Percentiles rank a stretch among this genome's conserved stretches.
Evolutionary conservation across 2,797 vertebrate species (phyloP).

Genomic region (Pseudomugil tenellus): DNA sequence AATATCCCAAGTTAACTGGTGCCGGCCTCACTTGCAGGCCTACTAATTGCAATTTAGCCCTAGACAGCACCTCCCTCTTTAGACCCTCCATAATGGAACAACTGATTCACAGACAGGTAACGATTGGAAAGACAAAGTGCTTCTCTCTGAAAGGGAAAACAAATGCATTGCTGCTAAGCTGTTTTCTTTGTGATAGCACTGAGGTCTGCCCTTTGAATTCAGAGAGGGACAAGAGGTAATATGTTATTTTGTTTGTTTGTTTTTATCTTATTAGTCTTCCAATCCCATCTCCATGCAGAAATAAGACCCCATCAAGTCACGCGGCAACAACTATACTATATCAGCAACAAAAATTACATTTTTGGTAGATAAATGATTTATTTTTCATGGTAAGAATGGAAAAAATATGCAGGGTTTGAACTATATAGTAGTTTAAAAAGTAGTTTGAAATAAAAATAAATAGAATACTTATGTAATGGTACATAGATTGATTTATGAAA

Average conservation of each 20-base stretch:
- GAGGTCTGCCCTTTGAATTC: slow-evolving; percentile 82
- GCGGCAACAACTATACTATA: slow-evolving; percentile 57
- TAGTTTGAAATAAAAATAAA: not conserved
- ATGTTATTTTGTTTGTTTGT: slow-evolving; percentile 62
- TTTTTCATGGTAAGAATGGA: slow-evolving; percentile 55
- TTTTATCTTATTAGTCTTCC: slow-evolving; percentile 81
- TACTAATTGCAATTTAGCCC: slow-evolving; percentile 99
- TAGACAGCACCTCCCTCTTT: slow-evolving; percentile 97
- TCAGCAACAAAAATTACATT: slow-evolving; percentile 65
- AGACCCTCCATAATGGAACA: slow-evolving; percentile 96
- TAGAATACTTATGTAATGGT: not conserved
- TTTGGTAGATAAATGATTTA: slow-evolving; percentile 60
- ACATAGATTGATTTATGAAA: slow-evolving; percentile 15
- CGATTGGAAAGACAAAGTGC: slow-evolving; percentile 98
- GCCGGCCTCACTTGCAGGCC: slow-evolving; percentile 95
- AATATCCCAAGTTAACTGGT: slow-evolving; percentile 99
- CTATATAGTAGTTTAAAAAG: slow-evolving; percentile 28
- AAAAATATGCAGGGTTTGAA: slow-evolving; percentile 30
- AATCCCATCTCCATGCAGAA: slow-evolving; percentile 78
- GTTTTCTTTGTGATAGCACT: slow-evolving; percentile 86
- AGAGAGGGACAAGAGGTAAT: slow-evolving; percentile 82
- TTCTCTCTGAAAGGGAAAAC: slow-evolving; percentile 85
- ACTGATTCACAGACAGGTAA: slow-evolving; percentile 98
- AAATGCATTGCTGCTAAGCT: slow-evolving; percentile 82
- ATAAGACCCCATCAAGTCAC: slow-evolving; percentile 75